phyloP scores from a whole-genome alignment of 2,113 vertebrate genomes.

The Fulica atra region DNA sequence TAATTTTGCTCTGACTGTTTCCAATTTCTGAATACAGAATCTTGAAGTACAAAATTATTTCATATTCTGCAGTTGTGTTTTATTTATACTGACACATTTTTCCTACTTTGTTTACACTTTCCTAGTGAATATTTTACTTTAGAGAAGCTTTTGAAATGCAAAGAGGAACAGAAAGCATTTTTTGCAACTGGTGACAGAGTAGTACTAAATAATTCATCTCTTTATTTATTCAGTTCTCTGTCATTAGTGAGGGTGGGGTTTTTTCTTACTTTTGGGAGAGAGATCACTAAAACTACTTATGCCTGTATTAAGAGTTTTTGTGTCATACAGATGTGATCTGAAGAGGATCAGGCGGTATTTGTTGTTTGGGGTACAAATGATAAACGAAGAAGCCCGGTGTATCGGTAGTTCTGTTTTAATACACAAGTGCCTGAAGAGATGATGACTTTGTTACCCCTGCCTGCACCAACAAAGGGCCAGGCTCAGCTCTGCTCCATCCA shows the following conservation, averaged over 20 bases:
- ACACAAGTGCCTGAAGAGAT: not conserved
- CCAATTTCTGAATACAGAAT: slow-evolving; percentile 15
- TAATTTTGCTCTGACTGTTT: slow-evolving; percentile 15
- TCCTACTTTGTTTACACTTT: not conserved
- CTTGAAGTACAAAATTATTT: not conserved
- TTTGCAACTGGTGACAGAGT: not conserved
- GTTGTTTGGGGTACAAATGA: not conserved
- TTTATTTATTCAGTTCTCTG: not conserved
- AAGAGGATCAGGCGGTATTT: not conserved
- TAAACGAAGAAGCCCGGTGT: not conserved
- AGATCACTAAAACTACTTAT: not conserved
- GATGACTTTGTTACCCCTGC: not conserved
- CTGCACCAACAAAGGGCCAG: not conserved
- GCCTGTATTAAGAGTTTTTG: not conserved
- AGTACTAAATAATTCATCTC: not conserved
- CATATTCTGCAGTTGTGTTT: slow-evolving; percentile 4
- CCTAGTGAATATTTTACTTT: not conserved
- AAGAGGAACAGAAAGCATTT: not conserved
- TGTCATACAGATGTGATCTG: not conserved
- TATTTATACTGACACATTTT: not conserved
- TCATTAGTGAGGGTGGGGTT: not conserved
- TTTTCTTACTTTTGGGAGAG: not conserved
- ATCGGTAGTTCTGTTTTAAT: not conserved
- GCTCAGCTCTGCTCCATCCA: not conserved
- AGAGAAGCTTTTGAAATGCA: not conserved